phyloP scores from a whole-genome alignment of 1,140 invertebrate genomes.

The Trypoxylus dichotomus region DNA sequence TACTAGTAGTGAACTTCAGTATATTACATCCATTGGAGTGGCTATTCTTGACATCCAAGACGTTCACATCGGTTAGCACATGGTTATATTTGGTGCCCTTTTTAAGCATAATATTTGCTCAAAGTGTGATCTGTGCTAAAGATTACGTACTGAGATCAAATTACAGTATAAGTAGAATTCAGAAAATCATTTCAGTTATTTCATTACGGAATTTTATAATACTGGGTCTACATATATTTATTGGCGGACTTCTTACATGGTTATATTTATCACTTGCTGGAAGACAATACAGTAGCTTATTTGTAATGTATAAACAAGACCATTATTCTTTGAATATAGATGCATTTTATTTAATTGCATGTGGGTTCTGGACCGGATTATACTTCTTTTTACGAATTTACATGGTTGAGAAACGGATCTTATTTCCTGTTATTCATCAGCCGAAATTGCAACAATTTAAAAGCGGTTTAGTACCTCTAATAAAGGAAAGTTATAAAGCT shows the following conservation, averaged over 20 bases:
- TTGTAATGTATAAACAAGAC: conserved; percentile 43
- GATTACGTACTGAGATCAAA: conserved; percentile 57
- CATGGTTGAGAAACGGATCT: conserved; percentile 58
- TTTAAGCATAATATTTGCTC: conserved; percentile 56
- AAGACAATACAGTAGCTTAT: conserved; percentile 57
- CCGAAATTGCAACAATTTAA: conserved; percentile 67
- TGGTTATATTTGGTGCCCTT: conserved; percentile 61
- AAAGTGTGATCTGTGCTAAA: conserved; percentile 63
- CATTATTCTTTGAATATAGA: conserved; percentile 57
- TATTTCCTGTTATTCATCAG: conserved; percentile 69
- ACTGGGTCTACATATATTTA: conserved; percentile 59
- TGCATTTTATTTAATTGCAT: conserved; percentile 63
- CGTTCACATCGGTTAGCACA: conserved; percentile 58
- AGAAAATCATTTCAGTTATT: conserved; percentile 62
- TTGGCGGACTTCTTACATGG: conserved; percentile 63
- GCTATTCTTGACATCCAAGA: conserved; percentile 55
- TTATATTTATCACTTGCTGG: conserved; percentile 64
- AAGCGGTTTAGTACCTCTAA: conserved; percentile 56
- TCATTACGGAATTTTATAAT: conserved; percentile 63
- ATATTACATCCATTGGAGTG: conserved; percentile 58
- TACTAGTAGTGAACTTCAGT: conserved; percentile 59
- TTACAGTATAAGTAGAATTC: conserved; percentile 64
- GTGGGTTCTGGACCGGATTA: conserved; percentile 69
- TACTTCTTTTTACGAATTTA: conserved; percentile 66
- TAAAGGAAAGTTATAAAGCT: conserved; percentile 60